A percentile compares a stretch with the other conserved stretches of the same genome.
Evolutionary conservation across 2,797 vertebrate genomes (phyloP).

Genomic region (Holocentrus rufus): DNA sequence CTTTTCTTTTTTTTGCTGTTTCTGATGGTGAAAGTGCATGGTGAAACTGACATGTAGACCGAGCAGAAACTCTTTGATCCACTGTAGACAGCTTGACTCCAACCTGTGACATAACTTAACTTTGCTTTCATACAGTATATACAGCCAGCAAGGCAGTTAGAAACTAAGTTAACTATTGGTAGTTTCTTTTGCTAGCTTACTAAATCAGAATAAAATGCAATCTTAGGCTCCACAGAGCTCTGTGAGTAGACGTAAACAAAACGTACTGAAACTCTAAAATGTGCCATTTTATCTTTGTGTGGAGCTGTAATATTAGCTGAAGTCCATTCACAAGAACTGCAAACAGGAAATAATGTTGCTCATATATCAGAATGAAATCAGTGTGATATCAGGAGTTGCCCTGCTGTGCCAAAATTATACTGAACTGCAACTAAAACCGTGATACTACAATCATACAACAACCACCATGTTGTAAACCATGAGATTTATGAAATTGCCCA

Average conservation of each 20-base stretch:
- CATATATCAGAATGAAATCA: constrained; percentile 11
- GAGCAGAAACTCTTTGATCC: no score
- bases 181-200: no score
- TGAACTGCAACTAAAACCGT: constrained; percentile 1
- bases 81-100: neutral
- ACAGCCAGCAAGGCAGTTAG: no score
- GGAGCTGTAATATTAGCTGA: neutral
- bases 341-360: constrained; percentile 8
- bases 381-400: constrained; percentile 16
- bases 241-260: neutral
- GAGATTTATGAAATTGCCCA: neutral
- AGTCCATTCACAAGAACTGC: neutral
- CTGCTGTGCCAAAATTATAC: neutral
- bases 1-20: neutral
- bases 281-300: neutral
- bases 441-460: neutral
- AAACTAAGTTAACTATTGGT: no score
- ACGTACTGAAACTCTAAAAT: neutral
- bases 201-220: neutral
- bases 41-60: neutral
- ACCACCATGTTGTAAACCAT: neutral
- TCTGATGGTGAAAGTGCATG: no score
- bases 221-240: neutral
- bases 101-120: no score
- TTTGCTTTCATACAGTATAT: no score